A percentile compares a stretch with the other conserved stretches of the same genome.
phyloP scores from a whole-genome alignment of 2,888 invertebrate genomes.

The Drosophila tripunctata region DNA sequence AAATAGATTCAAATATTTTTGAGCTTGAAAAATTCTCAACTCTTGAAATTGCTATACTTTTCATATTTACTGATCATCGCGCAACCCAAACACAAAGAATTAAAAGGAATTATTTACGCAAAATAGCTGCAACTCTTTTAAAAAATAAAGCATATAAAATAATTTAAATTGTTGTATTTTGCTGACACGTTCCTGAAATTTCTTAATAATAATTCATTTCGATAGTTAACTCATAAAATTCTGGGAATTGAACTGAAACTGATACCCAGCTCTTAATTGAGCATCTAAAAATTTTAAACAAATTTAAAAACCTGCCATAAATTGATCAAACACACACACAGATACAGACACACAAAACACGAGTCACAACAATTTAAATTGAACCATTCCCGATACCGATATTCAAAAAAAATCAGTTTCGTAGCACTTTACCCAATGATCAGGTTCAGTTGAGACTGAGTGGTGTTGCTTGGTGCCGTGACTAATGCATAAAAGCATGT shows the following conservation, averaged over 20 bases:
- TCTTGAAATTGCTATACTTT: too few species aligned
- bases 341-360: neutral
- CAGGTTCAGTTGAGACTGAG: conserved; percentile 15
- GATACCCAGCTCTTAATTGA: conserved; percentile 11
- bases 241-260: neutral
- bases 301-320: neutral
- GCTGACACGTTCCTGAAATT: too few species aligned
- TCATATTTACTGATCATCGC: too few species aligned
- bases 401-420: conserved; percentile 7
- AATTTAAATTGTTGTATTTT: too few species aligned
- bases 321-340: conserved; percentile 1
- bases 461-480: conserved; percentile 31
- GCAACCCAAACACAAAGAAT: too few species aligned
- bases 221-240: neutral
- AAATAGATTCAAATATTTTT: too few species aligned
- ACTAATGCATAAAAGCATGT: conserved; percentile 56
- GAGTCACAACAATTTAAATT: conserved; percentile 14
- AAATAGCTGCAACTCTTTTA: too few species aligned
- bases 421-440: conserved; percentile 34
- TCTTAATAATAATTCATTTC: too few species aligned
- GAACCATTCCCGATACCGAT: conserved; percentile 5
- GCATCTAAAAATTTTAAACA: conserved; percentile 8
- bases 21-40: too few species aligned
- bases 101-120: too few species aligned
- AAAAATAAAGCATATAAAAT: too few species aligned